Base-by-base conservation (phyloP, 2,888 invertebrate species). In the Eretmocerus hayati region DNA sequence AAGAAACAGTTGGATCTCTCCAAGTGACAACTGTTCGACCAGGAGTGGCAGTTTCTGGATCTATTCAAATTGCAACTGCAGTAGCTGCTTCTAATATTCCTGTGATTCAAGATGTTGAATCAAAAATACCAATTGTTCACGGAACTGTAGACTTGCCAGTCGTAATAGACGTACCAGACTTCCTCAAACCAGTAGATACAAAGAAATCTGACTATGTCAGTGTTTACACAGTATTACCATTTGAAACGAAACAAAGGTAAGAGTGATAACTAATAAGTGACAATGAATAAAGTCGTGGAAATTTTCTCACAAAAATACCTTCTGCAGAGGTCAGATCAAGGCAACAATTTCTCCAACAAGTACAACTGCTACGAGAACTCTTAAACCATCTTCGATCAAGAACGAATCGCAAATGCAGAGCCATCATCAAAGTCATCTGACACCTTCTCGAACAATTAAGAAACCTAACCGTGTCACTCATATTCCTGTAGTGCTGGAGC, bases 121-220 rank as follows among this genome's bases (percentile, higher is more conserved):
- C 70, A 1, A 71, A 66, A 48, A 69, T 71, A 43, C 70, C 71
- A 5, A 69, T 71, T 41, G 63, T 70, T 41, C 71, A 71, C 46
- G 71, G 71, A 3, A 70, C 69, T 6, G 69, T 71, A 8, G 70
- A 71, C 52, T 60, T 71, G 13, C 71, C 70, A 4, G 61, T 69
- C 5, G 61, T 70, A 4, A 57, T 71, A 36, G 66, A 68, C 37
- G 63, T 67, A n/a, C 66, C 69, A 1, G 63, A 64, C 1, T 63
- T 67, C 15, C 57, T 64, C 26, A 61, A 63, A 46, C 57, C 64
- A 0, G 21, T 57, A 4, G 62, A 66, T 45, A 64, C 62, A 3
- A 62, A 57, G 19, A 64, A 58, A 53, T 56, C 62, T 0, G 66
- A 67, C 50, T 61, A 62, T 22, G 64, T 67, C 33, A 71, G 69